phyloP scores from a whole-genome alignment of 1,140 invertebrate genomes.

The Calycopis cecrops region DNA sequence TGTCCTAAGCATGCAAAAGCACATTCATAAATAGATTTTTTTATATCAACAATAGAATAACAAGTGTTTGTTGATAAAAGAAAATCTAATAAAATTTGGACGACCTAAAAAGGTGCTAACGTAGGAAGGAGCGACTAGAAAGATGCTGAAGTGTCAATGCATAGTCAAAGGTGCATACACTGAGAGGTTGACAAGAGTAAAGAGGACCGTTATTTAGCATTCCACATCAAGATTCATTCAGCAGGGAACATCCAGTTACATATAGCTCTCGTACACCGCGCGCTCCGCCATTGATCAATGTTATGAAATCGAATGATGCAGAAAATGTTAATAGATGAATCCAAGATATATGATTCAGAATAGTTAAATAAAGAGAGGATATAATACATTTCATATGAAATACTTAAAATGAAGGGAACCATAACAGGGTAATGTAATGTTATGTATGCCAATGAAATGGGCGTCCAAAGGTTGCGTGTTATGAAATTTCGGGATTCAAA shows the following conservation, averaged over 20 bases:
- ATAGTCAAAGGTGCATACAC: constrained; percentile 65
- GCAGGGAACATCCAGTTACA: constrained; percentile 54
- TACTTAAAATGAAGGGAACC: too few species aligned
- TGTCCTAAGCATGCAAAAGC: constrained; percentile 62
- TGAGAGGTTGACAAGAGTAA: constrained; percentile 18
- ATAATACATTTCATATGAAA: too few species aligned
- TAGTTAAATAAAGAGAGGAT: too few species aligned
- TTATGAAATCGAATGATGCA: constrained; percentile 15
- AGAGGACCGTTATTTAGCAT: constrained; percentile 53
- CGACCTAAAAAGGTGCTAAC: constrained; percentile 72
- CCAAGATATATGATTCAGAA: too few species aligned
- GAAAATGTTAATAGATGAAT: not conserved
- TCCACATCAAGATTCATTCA: constrained; percentile 64
- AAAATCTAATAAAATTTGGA: constrained; percentile 59
- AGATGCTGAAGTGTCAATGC: constrained; percentile 56
- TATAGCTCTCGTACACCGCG: constrained; percentile 46
- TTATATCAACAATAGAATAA: constrained; percentile 10
- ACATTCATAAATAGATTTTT: constrained; percentile 36
- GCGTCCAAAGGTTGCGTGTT: too few species aligned
- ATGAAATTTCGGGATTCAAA: too few species aligned
- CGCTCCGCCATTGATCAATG: constrained; percentile 49
- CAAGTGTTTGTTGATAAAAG: constrained; percentile 36
- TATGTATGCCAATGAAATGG: too few species aligned
- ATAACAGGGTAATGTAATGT: too few species aligned
- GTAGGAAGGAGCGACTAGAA: constrained; percentile 70